Base-by-base conservation (phyloP, 2,113 vertebrate species). In the Bubo blakistoni region DNA sequence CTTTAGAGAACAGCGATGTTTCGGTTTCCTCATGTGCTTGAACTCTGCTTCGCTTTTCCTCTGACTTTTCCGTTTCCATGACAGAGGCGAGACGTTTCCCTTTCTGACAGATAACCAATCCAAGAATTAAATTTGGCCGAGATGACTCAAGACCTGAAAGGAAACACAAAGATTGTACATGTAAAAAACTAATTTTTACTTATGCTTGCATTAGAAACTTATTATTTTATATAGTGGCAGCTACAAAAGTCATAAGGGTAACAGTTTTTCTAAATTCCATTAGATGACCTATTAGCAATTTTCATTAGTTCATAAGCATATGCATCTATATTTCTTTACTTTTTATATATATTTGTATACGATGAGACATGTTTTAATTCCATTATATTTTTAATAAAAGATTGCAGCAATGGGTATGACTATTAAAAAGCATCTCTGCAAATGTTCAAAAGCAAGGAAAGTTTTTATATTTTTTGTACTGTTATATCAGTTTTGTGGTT, bases 51-150 rank as follows among this genome's bases (percentile, higher is more conserved):
- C 98, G 98, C 93, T 99, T 99, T 76, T 99, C 99, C 61, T 99
- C 99, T 1, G 12, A 10, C 86, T 98, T 98, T 38, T 98, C 98
- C 3, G 79, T 30, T 70, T 99, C 99, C 12, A 94, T 88, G 9
- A 93, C 81, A 44, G 21, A 65, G 57, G 97, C 98, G 26, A 96
- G 97, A 65, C 98, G 99, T 77, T 99, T 99, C 47, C 94, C 80
- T 87, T 99, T 99, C 88, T 99, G 99, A 96, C 99, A 98, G 88
- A 99, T 98, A 26, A 99, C 99, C 70, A 99, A 91, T 52, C 99
- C 99, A 44, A 99, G 98, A 88, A 99, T 99, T 79, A 99, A 98
- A 98, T 99, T 99, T 13, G 99, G 99, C 65, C 99, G 98, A 24
- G 98, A 98, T 51, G 98, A 98, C 95, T 99, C 99, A 73, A 99